Evolutionary conservation across 2,888 invertebrate genomes (phyloP).

Genomic region (Parapristionchus giblindavisi): DNA sequence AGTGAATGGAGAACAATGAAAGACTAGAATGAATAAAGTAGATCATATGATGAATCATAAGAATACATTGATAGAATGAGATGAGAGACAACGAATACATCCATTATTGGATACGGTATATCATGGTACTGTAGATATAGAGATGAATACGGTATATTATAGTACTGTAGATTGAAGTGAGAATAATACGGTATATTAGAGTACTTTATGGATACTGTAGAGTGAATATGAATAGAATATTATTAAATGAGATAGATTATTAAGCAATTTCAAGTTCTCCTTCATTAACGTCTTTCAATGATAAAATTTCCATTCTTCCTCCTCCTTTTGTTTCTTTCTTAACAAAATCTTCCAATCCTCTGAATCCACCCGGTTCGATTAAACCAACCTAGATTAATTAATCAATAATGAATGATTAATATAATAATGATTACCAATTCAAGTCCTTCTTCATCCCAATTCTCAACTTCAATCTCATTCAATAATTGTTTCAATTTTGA

Average conservation of each 20-base stretch:
- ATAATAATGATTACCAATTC: conserved; percentile 76
- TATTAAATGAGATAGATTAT: conserved; percentile 13
- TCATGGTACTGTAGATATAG: no score
- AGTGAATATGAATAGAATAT: background rate
- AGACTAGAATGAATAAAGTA: conserved; percentile 3
- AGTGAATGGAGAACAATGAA: background rate
- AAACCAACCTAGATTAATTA: conserved; percentile 74
- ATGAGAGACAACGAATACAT: no score
- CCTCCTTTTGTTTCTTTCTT: conserved; percentile 85
- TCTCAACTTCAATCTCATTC: conserved; percentile 81
- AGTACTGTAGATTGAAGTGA: no score
- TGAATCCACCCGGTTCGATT: conserved; percentile 91
- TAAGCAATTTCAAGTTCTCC: conserved; percentile 65
- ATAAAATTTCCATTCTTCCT: conserved; percentile 88
- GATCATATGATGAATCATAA: no score
- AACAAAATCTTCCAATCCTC: conserved; percentile 86
- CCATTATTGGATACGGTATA: no score
- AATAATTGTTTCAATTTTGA: conserved; percentile 72
- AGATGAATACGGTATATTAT: no score
- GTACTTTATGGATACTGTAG: background rate
- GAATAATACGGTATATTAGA: no score
- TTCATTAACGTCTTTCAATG: conserved; percentile 83
- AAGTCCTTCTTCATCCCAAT: conserved; percentile 83
- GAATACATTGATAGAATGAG: no score
- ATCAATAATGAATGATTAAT: conserved; percentile 1